phyloP scores from a whole-genome alignment of 2,113 vertebrate species.

The Grantiella picta region DNA sequence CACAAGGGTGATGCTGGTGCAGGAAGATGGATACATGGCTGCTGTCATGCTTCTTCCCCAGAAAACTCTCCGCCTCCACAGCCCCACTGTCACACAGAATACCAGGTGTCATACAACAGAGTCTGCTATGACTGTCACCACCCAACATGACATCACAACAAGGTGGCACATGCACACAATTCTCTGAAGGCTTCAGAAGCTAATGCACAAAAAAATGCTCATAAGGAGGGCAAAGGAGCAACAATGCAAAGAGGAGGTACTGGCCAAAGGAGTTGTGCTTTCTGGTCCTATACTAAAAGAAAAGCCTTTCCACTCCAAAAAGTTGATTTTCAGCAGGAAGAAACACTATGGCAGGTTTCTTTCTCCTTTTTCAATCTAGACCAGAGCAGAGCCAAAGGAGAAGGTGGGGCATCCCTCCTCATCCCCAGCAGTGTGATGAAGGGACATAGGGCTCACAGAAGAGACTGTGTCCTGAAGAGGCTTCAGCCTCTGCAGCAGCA shows the following conservation, averaged over 20 bases:
- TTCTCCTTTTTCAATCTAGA: background rate
- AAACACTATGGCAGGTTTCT: background rate
- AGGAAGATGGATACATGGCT: background rate
- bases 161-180: background rate
- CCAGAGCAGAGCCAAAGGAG: background rate
- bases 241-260: background rate
- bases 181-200: background rate
- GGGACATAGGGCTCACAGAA: background rate
- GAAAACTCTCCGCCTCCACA: background rate
- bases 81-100: background rate
- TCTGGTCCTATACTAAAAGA: background rate
- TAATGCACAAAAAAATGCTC: background rate
- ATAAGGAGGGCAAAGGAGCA: background rate
- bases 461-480: background rate
- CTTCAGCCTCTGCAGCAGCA: background rate
- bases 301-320: background rate
- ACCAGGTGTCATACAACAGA: background rate
- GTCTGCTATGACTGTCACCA: slow-evolving; percentile 5
- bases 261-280: background rate
- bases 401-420: background rate
- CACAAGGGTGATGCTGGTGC: background rate
- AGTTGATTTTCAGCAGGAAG: background rate
- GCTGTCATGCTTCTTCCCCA: background rate
- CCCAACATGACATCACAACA: background rate
- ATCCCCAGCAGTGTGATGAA: accelerated